Evolutionary conservation across 2,113 vertebrate genomes (phyloP).

Genomic region (Pituophis catenifer): DNA sequence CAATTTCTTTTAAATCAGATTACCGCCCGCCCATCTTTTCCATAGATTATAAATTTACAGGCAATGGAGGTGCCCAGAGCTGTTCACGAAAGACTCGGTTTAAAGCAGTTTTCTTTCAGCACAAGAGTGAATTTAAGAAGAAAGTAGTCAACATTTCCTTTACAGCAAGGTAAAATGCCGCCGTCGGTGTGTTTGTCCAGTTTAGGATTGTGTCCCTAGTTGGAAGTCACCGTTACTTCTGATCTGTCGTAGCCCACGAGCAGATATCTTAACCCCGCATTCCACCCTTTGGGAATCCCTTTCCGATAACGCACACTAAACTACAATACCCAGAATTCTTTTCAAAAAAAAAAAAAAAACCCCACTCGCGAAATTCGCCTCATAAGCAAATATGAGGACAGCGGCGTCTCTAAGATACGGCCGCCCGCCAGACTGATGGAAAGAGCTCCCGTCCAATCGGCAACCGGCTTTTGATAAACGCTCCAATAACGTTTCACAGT

Average conservation of each 20-base stretch:
- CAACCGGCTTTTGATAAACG: not conserved
- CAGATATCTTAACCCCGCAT: not conserved
- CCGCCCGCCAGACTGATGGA: conserved; percentile 55
- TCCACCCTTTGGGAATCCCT: not conserved
- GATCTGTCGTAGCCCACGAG: not conserved
- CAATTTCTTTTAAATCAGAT: not conserved
- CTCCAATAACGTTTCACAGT: conserved; percentile 57
- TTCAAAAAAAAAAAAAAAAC: not conserved
- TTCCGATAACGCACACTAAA: conserved; percentile 3
- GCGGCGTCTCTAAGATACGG: conserved; percentile 41
- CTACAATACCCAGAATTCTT: conserved; percentile 56
- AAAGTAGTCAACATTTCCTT: not conserved
- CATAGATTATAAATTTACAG: not conserved
- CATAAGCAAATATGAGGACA: conserved; percentile 62
- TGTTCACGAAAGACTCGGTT: not conserved
- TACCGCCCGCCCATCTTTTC: not conserved
- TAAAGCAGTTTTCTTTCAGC: not conserved
- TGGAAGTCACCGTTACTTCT: not conserved
- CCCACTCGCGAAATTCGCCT: conserved; percentile 23
- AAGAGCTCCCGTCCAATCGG: conserved; percentile 24
- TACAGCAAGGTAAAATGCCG: not conserved
- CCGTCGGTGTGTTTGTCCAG: not conserved
- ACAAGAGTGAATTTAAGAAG: not conserved
- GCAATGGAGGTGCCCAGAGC: not conserved
- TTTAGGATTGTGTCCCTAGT: not conserved